Evolutionary conservation across 2,888 invertebrate species (phyloP), one percentile per base, ranked within the genome.

Genomic region (Drosophila atripex): DNA sequence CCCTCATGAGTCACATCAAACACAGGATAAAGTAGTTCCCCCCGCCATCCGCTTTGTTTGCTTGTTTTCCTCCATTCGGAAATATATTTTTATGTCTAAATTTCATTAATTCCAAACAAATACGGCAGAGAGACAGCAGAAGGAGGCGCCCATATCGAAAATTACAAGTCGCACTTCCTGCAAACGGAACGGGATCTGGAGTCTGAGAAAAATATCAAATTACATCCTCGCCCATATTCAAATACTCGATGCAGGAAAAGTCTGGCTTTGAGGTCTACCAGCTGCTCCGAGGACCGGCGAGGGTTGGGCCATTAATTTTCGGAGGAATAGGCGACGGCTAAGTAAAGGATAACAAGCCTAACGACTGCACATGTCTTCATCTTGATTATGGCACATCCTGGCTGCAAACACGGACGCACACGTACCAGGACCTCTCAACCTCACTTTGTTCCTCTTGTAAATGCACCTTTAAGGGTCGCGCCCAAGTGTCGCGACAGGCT

Each of bases 91-190:
- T 71, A 80, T 83, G 82, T 83, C 83, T 83, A 86, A 83, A 83
- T 83, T 86, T 78, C 83, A 83, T 83, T 83, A 86, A 80, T 83
- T 80, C 78, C 83, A 80, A 83, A 83, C 83, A 83, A 83, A 86
- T 70, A 76, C 52, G 55, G 28, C 53, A 53, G 14, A 53, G 14
- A 9, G 43, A 41, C 61, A 14, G 11, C 47, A 49, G 41, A 43
- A 45, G 43, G 59, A 68, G 80, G 73, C 80, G 77, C 78, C 80
- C 84, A 84, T 78, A 84, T 75, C 55, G 49, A 73, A 73, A 86
- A 76, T 77, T 79, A 80, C 71, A 47, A 63, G 52, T 63, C 72
- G 38, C 65, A 72, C 83, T 86, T 83, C 82, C 86, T 83, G 64
- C 76, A 23, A 55, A 11, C 6, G 64, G 30, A 52, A 45, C 56